Percentiles rank a stretch among this genome's conserved stretches.
These are phyloP conservation scores for Pteropus rufus DNA, from an alignment of 2,797 vertebrate genomes.

Conservation along the genomic window DNA sequence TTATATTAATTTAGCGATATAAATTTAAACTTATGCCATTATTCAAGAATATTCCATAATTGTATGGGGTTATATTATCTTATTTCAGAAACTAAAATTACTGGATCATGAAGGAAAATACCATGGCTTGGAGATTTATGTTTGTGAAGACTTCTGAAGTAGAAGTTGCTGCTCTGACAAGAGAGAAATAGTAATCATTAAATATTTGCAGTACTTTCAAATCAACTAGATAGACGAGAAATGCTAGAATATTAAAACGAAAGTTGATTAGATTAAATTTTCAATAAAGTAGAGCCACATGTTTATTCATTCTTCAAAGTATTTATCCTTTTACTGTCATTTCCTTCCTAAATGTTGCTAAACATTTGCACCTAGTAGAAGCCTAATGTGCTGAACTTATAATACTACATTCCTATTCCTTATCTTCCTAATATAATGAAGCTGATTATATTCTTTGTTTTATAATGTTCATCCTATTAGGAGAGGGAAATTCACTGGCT, in stretches of 20 bases:
- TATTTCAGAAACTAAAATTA: conserved; percentile 8
- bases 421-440: conserved; percentile 51
- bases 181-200: conserved; percentile 2
- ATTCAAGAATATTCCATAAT: neutral
- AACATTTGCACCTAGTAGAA: conserved; percentile 46
- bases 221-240: neutral
- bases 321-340: conserved; percentile 32
- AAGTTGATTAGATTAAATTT: neutral
- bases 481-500: conserved; percentile 47
- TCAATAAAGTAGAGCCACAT: neutral
- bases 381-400: conserved; percentile 33
- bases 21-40: conserved; percentile 9
- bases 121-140: neutral
- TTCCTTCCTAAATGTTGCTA: conserved; percentile 47
- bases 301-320: conserved; percentile 18
- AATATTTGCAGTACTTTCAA: conserved; percentile 1
- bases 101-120: neutral
- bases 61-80: neutral
- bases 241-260: conserved; percentile 25
- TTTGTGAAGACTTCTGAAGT: conserved; percentile 9
- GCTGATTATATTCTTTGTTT: conserved; percentile 54
- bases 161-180: neutral
- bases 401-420: neutral
- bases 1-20: neutral
- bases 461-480: conserved; percentile 42